Conservation (phyloP, 2,113 vertebrate genomes). For the Pholis gunnellus region DNA sequence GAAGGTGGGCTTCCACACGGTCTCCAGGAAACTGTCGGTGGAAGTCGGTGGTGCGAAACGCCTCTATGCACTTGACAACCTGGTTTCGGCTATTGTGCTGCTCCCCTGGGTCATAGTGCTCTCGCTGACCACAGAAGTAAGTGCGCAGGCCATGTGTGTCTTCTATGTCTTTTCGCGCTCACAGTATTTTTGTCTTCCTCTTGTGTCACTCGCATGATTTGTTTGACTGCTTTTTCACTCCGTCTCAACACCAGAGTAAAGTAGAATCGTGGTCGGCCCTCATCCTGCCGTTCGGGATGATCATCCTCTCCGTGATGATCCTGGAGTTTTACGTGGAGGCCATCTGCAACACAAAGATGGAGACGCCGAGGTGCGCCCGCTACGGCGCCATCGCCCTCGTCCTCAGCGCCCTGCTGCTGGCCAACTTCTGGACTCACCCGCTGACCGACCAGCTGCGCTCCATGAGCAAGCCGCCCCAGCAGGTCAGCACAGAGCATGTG, state of each 20-base stretch:
- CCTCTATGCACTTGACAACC: constrained; percentile 94
- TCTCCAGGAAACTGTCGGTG: constrained; percentile 92
- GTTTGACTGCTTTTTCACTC: background rate
- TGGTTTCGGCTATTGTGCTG: constrained; percentile 90
- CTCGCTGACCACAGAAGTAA: constrained; percentile 94
- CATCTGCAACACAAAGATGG: constrained; percentile 93
- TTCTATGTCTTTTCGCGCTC: background rate
- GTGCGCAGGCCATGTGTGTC: constrained; percentile 10
- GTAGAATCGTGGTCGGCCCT: constrained; percentile 95
- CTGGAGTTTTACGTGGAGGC: constrained; percentile 99
- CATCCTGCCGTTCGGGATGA: constrained; percentile 90
- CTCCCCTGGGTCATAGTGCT: constrained; percentile 95
- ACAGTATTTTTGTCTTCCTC: background rate
- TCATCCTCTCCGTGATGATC: constrained; percentile 93
- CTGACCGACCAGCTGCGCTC: constrained; percentile 93
- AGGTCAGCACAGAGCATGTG: constrained; percentile 93
- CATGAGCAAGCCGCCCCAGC: constrained; percentile 87
- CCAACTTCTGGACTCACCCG: constrained; percentile 97
- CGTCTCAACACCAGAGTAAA: constrained; percentile 88
- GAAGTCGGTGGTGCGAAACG: constrained; percentile 95
- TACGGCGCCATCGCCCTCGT: constrained; percentile 90
- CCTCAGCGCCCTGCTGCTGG: constrained; percentile 90
- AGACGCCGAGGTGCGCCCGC: constrained; percentile 88
- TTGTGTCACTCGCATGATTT: background rate
- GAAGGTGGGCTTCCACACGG: constrained; percentile 95